Evolutionary conservation across 2,797 vertebrate species (phyloP).

Genomic region (Chiloscyllium punctatum): DNA sequence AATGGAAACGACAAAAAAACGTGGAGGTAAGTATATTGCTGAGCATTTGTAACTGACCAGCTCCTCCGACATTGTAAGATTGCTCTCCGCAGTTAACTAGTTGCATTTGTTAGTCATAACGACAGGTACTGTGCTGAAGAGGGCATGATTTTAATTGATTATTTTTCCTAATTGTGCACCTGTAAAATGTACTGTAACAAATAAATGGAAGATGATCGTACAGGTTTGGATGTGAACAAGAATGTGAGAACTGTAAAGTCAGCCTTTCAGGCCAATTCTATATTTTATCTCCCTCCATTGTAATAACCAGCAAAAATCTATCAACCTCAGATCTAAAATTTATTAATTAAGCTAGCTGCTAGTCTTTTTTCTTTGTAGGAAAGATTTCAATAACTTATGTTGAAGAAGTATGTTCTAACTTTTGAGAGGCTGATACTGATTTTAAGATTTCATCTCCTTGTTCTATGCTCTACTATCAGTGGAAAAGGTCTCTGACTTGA

Average conservation of each 20-base stretch:
- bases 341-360: not conserved
- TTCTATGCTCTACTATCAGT: not conserved
- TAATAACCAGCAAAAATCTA: not conserved
- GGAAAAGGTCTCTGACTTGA: not conserved
- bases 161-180: not conserved
- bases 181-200: not conserved
- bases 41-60: not conserved
- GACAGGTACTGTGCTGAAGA: not conserved
- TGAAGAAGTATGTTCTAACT: not conserved
- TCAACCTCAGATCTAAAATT: not conserved
- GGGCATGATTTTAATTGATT: not conserved
- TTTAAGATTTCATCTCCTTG: not conserved
- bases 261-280: not conserved
- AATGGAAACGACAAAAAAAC: conserved; percentile 82
- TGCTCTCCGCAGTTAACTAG: not conserved
- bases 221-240: not conserved
- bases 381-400: not conserved
- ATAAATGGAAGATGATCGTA: not conserved
- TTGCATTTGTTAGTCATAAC: not conserved
- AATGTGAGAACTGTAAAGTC: not conserved
- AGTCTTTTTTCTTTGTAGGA: not conserved
- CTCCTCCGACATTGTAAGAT: not conserved
- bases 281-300: not conserved
- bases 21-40: conserved; percentile 64
- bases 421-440: not conserved